These are phyloP conservation scores for Contarinia nasturtii DNA, from an alignment of 1,140 invertebrate species.

Conservation along the genomic window DNA sequence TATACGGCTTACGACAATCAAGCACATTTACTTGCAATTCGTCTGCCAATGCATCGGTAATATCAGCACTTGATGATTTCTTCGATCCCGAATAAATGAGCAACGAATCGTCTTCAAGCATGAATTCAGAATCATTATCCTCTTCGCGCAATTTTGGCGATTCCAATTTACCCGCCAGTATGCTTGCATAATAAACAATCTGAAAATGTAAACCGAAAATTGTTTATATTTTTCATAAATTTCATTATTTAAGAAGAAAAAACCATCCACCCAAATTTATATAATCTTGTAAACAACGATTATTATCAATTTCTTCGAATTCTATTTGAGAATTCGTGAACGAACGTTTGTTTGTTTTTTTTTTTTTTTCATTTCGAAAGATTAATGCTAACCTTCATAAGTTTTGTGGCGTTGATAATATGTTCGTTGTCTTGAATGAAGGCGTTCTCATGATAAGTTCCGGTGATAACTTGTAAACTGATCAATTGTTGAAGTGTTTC, in stretches of 20 bases:
- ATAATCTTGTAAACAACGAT: too few species aligned
- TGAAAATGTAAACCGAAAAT: slow-evolving; percentile 29
- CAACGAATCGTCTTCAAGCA: slow-evolving; percentile 11
- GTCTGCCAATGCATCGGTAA: slow-evolving; percentile 33
- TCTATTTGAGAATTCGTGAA: too few species aligned
- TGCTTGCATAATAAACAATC: slow-evolving; percentile 79
- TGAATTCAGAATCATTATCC: slow-evolving; percentile 21
- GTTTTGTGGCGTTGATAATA: slow-evolving; percentile 61
- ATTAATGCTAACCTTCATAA: slow-evolving; percentile 42
- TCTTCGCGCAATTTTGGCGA: slow-evolving; percentile 35
- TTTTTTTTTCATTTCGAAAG: too few species aligned
- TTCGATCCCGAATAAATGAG: slow-evolving; percentile 23
- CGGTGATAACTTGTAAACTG: slow-evolving; percentile 59
- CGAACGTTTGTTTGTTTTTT: too few species aligned
- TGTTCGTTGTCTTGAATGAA: slow-evolving; percentile 66
- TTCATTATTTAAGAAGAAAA: too few species aligned
- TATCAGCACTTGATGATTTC: slow-evolving; percentile 13
- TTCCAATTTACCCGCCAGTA: slow-evolving; percentile 61
- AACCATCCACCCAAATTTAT: too few species aligned
- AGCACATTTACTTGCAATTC: slow-evolving; percentile 52
- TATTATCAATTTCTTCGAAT: too few species aligned
- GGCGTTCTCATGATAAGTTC: slow-evolving; percentile 46
- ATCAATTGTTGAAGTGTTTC: slow-evolving; percentile 74
- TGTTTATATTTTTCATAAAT: too few species aligned
- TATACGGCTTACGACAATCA: slow-evolving; percentile 61